Percentiles rank a stretch among this genome's conserved stretches.
These are phyloP conservation scores for Mesorhabditis belari DNA, from an alignment of 2,888 invertebrate genomes.

Conservation along the genomic window DNA sequence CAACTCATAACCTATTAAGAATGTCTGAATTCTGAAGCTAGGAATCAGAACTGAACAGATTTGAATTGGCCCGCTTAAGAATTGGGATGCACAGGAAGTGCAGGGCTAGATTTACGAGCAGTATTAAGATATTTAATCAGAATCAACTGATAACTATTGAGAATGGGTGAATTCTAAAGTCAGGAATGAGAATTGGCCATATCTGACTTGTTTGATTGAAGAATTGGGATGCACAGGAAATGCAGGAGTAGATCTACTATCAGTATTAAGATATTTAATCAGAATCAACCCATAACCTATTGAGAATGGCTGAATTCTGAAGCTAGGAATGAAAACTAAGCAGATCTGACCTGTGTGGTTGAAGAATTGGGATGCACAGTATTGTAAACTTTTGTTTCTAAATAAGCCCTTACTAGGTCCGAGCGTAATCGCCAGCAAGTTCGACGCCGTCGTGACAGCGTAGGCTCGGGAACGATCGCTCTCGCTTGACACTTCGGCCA, in stretches of 20 bases:
- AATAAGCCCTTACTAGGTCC: constrained; percentile 23
- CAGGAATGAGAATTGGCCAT: neutral
- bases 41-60: neutral
- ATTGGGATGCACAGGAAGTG: neutral
- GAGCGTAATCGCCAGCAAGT: constrained; percentile 23
- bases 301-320: no score
- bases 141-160: no score
- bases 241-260: no score
- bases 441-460: constrained; percentile 16
- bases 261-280: no score
- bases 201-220: neutral
- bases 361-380: no score
- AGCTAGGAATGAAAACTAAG: no score
- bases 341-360: no score
- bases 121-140: no score
- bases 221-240: neutral
- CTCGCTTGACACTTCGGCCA: constrained; percentile 18
- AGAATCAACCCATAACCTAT: no score
- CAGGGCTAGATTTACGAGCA: neutral
- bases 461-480: constrained; percentile 22
- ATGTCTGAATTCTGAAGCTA: neutral
- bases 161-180: no score
- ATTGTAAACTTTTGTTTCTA: no score
- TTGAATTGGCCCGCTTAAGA: neutral
- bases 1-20: no score